A percentile compares a stretch with the other conserved stretches of the same genome.
Conservation (phyloP, 2,888 invertebrate genomes). For the Orchestes rusci region DNA sequence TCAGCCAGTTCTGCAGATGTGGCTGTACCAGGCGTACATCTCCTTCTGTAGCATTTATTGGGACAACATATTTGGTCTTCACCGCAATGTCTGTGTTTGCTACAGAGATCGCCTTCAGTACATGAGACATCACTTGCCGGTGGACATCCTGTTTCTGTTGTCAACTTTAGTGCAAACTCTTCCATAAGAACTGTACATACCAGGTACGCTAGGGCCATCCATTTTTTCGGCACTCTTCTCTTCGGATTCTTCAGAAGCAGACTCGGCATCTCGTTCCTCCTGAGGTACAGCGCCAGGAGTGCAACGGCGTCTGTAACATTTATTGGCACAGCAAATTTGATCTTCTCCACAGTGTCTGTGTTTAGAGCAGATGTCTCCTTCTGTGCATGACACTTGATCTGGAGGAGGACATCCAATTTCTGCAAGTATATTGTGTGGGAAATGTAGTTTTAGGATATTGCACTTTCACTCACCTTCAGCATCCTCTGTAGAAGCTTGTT, state of each 20-base stretch:
- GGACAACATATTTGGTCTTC: constrained; percentile 23
- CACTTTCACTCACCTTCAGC: too few species aligned
- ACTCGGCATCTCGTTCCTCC: constrained; percentile 21
- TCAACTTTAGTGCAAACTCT: too few species aligned
- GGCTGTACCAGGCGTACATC: constrained; percentile 20
- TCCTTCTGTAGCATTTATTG: constrained; percentile 24
- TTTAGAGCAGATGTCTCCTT: constrained; percentile 18
- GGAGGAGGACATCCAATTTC: constrained; percentile 20
- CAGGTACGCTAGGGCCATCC: too few species aligned
- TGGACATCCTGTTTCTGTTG: constrained; percentile 21
- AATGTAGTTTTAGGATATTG: background rate
- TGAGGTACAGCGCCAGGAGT: constrained; percentile 15
- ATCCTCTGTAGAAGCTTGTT: constrained; percentile 3
- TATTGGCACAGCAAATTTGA: constrained; percentile 24
- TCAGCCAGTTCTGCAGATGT: constrained; percentile 21
- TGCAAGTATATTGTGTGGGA: constrained; percentile 12
- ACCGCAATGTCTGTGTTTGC: constrained; percentile 21
- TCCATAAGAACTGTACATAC: too few species aligned
- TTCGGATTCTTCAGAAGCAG: constrained; percentile 25
- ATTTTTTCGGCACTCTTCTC: constrained; percentile 20
- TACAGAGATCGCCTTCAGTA: constrained; percentile 20
- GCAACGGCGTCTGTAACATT: constrained; percentile 23
- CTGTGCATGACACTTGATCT: constrained; percentile 19
- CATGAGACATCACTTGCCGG: constrained; percentile 19
- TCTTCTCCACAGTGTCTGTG: constrained; percentile 21